Conservation (phyloP, 2,888 invertebrate genomes). For the Linnaemya tessellans region DNA sequence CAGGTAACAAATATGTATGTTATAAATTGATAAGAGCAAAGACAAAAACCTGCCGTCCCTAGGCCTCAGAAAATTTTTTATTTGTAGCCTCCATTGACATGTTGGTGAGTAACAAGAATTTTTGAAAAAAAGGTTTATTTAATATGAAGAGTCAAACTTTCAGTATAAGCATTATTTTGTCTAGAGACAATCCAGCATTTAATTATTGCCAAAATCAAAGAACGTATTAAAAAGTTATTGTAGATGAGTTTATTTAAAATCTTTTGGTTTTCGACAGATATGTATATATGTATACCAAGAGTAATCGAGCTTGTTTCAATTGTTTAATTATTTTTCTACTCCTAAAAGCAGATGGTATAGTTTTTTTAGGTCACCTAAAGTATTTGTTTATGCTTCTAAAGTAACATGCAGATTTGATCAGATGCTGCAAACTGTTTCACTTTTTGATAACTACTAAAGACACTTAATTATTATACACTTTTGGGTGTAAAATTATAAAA, state of each 20-base stretch:
- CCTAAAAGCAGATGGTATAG: not conserved
- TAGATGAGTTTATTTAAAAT: not conserved
- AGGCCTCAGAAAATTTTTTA: not conserved
- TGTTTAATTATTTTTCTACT: not conserved
- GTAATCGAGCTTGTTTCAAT: not conserved
- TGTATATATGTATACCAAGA: conserved; percentile 19
- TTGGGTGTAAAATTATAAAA: not conserved
- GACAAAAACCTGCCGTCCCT: too few species aligned
- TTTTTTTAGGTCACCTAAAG: not conserved
- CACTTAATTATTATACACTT: not conserved
- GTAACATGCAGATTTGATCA: not conserved
- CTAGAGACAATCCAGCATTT: not conserved
- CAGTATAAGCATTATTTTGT: not conserved
- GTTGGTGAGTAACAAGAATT: too few species aligned
- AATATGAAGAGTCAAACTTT: too few species aligned
- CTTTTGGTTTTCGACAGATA: not conserved
- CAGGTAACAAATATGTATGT: too few species aligned
- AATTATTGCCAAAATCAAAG: not conserved
- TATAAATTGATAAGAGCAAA: too few species aligned
- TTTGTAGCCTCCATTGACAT: not conserved
- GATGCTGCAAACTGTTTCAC: not conserved
- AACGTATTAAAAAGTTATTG: not conserved
- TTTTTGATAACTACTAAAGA: conserved; percentile 1
- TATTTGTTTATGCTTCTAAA: not conserved
- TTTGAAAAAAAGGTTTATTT: too few species aligned